Conservation (phyloP, 37 sponge, comb jelly and placozoan species). For the Diacarnus erythraeanus region DNA sequence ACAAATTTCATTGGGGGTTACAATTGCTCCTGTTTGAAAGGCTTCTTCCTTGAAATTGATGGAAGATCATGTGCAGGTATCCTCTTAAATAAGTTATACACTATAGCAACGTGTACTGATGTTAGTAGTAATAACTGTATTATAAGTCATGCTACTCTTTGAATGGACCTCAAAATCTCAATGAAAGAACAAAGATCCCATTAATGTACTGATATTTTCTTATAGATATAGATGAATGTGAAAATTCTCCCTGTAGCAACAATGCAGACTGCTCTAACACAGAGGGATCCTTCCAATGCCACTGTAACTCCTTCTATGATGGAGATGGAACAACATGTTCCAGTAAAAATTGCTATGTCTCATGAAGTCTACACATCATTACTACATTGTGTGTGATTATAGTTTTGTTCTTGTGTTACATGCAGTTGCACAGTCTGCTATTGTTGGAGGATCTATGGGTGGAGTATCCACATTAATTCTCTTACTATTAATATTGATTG, state of each 20-base stretch:
- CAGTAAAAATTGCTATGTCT: background rate
- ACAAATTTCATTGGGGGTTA: background rate
- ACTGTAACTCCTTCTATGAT: background rate
- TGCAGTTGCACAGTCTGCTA: too few relatives aligned
- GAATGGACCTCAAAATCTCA: background rate
- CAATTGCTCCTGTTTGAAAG: background rate
- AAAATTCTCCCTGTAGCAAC: background rate
- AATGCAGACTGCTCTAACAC: background rate
- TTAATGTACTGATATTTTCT: background rate
- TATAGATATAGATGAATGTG: constrained; percentile 5
- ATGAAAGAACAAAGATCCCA: background rate
- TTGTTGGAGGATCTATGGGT: too few relatives aligned
- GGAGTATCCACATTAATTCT: too few relatives aligned
- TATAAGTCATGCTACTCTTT: background rate
- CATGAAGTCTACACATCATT: background rate
- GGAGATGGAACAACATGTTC: background rate
- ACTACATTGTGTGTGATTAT: too few relatives aligned
- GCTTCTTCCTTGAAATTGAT: background rate
- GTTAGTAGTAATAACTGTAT: background rate
- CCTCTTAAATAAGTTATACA: background rate
- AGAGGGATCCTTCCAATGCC: background rate
- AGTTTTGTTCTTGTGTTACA: too few relatives aligned
- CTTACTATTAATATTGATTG: too few relatives aligned
- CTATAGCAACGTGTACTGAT: background rate
- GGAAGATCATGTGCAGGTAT: background rate